Base-by-base conservation (phyloP, 2,888 invertebrate genomes). In the Amphipoea oculea region DNA sequence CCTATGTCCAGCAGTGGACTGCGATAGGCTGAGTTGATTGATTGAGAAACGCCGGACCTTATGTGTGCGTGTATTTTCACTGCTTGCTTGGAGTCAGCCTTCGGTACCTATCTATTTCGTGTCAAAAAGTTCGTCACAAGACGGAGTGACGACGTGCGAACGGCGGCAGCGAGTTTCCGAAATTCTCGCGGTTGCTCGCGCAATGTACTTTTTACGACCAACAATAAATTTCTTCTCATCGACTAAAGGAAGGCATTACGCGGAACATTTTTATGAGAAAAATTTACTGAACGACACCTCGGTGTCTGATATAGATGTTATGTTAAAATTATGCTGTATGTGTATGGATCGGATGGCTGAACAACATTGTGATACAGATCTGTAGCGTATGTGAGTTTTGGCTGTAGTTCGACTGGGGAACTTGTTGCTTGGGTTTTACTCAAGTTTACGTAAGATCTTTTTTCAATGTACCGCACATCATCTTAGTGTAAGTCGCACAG, bases 191-290 rank as follows among this genome's bases (percentile, higher is more conserved):
- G 93, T 93, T 94, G 90, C 90, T 91, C 91, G 88, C 90, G 90
- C 92, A 90, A 93, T 93, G 92, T 94, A 92, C 92, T 93, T 94
- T 95, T 95, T 95, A 95, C 93, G 94, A 93, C 89, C 90, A 86
- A 91, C 93, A 93, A 95, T 95, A 95, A 95, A 94, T 95, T 94
- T 94, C 92, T 89, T 91, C 93, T 93, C 94, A 94, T 95, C 93
- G 93, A 91, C 93, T 93, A 91, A 93, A 90, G 91, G 91, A 90
- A 91, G 91, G 90, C 92, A 93, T 94, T 93, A 93, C 90, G 86
- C 86, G 84, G 87, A 91, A 91, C 91, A 91, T 92, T 94, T 95
- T 94, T 94, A 94, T 93, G 93, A 90, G 89, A 88, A 92, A 92
- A 94, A 93, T 91, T 93, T 94, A 92, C 90, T 92, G 86, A 91